Percentiles rank a stretch among this genome's conserved stretches.
Evolutionary conservation across 23 tunicate species (phyloP).

Genomic region (Phallusia fumigata): DNA sequence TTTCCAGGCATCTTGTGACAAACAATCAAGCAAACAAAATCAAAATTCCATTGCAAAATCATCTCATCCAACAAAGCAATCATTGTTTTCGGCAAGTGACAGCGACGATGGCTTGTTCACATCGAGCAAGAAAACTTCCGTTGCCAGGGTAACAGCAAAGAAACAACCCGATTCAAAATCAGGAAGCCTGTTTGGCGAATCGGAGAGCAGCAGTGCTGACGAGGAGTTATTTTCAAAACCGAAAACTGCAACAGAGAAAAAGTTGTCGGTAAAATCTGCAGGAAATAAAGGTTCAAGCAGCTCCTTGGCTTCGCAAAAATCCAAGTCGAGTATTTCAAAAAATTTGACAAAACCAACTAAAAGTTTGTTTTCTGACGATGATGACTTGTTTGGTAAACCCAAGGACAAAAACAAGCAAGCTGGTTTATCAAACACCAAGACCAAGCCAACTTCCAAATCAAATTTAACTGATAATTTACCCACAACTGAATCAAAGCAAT

Average conservation of each 20-base stretch:
- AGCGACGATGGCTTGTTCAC: not conserved
- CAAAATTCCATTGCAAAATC: not conserved
- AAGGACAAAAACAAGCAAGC: not conserved
- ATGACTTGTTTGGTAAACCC: conserved; percentile 2
- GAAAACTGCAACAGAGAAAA: not conserved
- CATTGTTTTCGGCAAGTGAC: not conserved
- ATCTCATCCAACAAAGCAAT: not conserved
- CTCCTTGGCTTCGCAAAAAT: not conserved
- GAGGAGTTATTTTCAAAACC: not conserved
- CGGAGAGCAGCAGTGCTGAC: not conserved
- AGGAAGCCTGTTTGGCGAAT: conserved; percentile 7
- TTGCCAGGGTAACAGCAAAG: not conserved
- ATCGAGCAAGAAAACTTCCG: not conserved
- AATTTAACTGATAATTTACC: not conserved
- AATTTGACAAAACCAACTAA: not conserved
- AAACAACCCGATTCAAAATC: not conserved
- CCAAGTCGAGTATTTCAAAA: conserved; percentile 9
- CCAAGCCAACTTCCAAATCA: no score
- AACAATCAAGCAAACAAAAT: not conserved
- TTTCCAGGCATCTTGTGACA: not conserved
- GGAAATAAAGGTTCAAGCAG: not conserved
- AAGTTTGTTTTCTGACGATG: conserved; percentile 1
- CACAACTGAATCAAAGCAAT: conserved; percentile 8
- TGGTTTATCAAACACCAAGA: not conserved
- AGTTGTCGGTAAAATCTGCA: no score